Percentiles rank a stretch among this genome's conserved stretches.
Evolutionary conservation across 2,113 vertebrate genomes (phyloP).

Genomic region (Periophthalmus modestus): DNA sequence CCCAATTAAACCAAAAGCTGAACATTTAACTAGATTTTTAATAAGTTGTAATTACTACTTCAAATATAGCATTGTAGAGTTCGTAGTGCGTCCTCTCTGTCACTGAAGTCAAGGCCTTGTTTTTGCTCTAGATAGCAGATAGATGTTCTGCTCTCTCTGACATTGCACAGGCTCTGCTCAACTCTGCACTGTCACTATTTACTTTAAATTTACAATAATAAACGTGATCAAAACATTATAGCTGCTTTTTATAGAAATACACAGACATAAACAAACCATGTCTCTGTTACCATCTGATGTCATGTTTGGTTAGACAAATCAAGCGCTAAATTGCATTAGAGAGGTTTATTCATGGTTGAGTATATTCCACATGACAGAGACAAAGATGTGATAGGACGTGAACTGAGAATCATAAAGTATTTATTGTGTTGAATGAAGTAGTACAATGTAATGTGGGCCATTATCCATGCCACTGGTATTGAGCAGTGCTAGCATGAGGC

Average conservation of each 20-base stretch:
- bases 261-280: neutral
- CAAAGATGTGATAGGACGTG: conserved; percentile 19
- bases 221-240: neutral
- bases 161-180: neutral
- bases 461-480: conserved; percentile 21
- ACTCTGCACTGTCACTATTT: conserved; percentile 1
- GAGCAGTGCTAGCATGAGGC: conserved; percentile 10
- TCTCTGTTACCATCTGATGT: conserved; percentile 5
- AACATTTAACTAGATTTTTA: no score
- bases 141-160: neutral
- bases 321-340: conserved; percentile 10
- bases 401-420: conserved; percentile 30
- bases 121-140: neutral
- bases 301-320: conserved; percentile 3
- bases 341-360: conserved; percentile 22
- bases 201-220: neutral
- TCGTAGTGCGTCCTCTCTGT: neutral
- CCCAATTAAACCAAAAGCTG: no score
- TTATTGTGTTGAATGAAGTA: conserved; percentile 25
- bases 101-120: neutral
- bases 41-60: neutral
- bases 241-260: conserved; percentile 2
- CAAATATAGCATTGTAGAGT: neutral
- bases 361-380: conserved; percentile 16
- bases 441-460: conserved; percentile 26